Conservation (phyloP, 2,888 invertebrate species). For the Andrena hattorfiana region DNA sequence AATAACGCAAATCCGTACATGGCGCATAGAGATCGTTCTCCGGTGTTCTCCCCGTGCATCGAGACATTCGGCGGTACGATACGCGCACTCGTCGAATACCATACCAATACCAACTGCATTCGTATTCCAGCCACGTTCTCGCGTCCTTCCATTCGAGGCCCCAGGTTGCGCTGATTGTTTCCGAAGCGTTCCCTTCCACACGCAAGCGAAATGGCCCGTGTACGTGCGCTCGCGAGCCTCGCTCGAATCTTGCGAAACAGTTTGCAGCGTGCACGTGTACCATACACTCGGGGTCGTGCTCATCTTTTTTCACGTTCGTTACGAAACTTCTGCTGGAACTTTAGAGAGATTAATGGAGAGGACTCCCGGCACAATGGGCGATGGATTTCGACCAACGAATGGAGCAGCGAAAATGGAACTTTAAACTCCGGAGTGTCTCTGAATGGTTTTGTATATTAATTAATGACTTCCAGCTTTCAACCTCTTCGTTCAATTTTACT, state of each 20-base stretch:
- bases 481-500: background rate
- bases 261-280: slow-evolving; percentile 2
- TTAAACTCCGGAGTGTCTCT: background rate
- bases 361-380: background rate
- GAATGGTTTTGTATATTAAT: slow-evolving; percentile 1
- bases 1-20: slow-evolving; percentile 78
- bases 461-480: background rate
- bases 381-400: background rate
- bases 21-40: slow-evolving; percentile 59
- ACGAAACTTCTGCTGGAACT: slow-evolving; percentile 13
- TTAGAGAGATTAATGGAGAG: slow-evolving; percentile 10
- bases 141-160: slow-evolving; percentile 59
- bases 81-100: slow-evolving; percentile 70
- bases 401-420: background rate
- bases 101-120: slow-evolving; percentile 77
- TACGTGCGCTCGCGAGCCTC: background rate
- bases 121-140: slow-evolving; percentile 77
- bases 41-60: slow-evolving; percentile 21
- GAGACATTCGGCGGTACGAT: slow-evolving; percentile 54
- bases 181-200: slow-evolving; percentile 57
- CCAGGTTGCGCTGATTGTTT: slow-evolving; percentile 68
- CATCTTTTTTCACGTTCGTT: slow-evolving; percentile 23
- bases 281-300: background rate
- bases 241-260: background rate
- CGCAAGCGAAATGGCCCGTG: slow-evolving; percentile 13